phyloP scores from a whole-genome alignment of 2,113 vertebrate genomes.

The Brachypteracias leptosomus region DNA sequence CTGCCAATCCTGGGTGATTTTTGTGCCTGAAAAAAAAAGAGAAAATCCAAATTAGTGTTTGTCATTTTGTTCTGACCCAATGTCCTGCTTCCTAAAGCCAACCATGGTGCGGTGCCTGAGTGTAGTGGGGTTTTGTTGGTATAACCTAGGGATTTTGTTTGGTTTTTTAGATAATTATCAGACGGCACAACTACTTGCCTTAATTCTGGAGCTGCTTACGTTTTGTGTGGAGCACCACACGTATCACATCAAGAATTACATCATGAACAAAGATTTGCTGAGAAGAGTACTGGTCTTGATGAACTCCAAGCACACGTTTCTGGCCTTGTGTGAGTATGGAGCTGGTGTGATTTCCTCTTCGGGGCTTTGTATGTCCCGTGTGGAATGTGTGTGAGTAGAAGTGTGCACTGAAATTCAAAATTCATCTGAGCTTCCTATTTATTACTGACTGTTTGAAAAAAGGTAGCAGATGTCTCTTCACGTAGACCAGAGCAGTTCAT shows the following conservation, averaged over 20 bases:
- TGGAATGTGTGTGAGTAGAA: neutral
- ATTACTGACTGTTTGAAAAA: neutral
- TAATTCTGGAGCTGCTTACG: conserved; percentile 95
- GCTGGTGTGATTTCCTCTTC: neutral
- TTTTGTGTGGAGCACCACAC: conserved; percentile 98
- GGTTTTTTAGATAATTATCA: conserved; percentile 91
- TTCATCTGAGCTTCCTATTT: accelerated
- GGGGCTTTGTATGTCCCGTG: neutral
- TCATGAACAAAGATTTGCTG: conserved; percentile 98
- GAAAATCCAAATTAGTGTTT: neutral
- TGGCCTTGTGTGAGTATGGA: conserved; percentile 93
- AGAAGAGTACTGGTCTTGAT: conserved; percentile 95
- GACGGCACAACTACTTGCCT: conserved; percentile 94
- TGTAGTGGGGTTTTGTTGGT: accelerated
- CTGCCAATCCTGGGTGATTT: neutral
- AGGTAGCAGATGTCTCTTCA: neutral
- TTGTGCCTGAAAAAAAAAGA: neutral
- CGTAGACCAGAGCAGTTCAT: neutral
- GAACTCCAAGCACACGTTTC: conserved; percentile 98
- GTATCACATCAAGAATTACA: conserved; percentile 98
- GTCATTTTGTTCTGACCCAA: neutral
- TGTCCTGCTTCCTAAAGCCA: neutral
- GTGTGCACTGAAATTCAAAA: accelerated
- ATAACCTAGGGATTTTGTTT: neutral
- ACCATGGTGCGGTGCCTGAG: neutral